phyloP scores from a whole-genome alignment of 2,888 invertebrate species.

The Clivina fossor region DNA sequence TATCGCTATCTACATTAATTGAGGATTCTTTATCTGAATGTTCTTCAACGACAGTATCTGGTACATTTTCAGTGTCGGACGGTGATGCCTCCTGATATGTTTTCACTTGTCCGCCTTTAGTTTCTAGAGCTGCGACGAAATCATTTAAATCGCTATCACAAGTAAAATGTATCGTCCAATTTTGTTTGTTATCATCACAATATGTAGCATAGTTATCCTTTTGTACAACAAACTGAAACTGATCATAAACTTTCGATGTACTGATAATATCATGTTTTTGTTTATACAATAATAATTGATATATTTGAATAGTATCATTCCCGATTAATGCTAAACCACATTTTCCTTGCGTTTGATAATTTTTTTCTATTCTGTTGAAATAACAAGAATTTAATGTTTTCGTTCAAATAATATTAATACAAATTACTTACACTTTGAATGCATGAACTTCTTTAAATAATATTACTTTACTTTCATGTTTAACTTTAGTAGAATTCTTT shows the following conservation, averaged over 20 bases:
- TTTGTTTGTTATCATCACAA: constrained; percentile 45
- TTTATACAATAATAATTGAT: constrained; percentile 50
- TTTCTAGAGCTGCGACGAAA: constrained; percentile 41
- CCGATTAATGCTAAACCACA: constrained; percentile 55
- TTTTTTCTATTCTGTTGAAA: constrained; percentile 45
- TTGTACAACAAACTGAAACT: constrained; percentile 42
- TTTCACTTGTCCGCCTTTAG: constrained; percentile 40
- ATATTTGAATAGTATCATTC: constrained; percentile 40
- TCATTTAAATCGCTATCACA: constrained; percentile 41
- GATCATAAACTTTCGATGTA: constrained; percentile 42
- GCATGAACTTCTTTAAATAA: constrained; percentile 44
- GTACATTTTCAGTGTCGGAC: too few relatives aligned
- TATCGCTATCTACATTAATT: constrained; percentile 34
- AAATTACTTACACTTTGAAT: constrained; percentile 45
- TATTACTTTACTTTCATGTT: constrained; percentile 42
- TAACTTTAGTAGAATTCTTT: constrained; percentile 12
- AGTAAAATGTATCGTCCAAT: constrained; percentile 48
- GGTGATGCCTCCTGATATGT: too few relatives aligned
- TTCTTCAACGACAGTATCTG: background rate
- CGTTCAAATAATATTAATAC: too few relatives aligned
- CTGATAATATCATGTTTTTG: constrained; percentile 48
- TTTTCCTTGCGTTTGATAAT: constrained; percentile 49
- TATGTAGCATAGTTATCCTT: constrained; percentile 46
- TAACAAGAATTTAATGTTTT: background rate
- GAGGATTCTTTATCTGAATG: constrained; percentile 6